A percentile compares a stretch with the other conserved stretches of the same genome.
phyloP scores from a whole-genome alignment of 2,797 vertebrate genomes.

The Euthynnus affinis region DNA sequence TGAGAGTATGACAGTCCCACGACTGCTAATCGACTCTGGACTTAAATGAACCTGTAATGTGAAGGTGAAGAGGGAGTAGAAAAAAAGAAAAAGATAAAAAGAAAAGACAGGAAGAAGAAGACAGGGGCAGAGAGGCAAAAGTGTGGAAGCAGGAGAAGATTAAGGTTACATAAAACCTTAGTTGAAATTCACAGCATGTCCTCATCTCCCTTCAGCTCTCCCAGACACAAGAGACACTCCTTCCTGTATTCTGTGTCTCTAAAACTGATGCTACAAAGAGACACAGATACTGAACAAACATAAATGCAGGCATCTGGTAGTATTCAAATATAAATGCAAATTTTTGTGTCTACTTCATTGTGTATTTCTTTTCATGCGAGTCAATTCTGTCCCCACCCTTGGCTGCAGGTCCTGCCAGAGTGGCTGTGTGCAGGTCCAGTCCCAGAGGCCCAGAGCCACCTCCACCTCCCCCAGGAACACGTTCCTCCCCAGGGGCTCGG shows the following conservation, averaged over 20 bases:
- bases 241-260: conserved; percentile 41
- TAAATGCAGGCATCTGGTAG: conserved; percentile 18
- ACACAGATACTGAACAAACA: conserved; percentile 38
- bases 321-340: conserved; percentile 14
- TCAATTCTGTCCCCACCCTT: conserved; percentile 83
- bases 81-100: conserved; percentile 19
- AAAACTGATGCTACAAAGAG: conserved; percentile 46
- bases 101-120: conserved; percentile 19
- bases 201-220: conserved; percentile 67
- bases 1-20: conserved; percentile 90
- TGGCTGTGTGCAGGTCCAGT: conserved; percentile 89
- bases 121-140: conserved; percentile 10
- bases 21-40: conserved; percentile 85
- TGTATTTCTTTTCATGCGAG: background rate
- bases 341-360: conserved; percentile 1
- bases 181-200: conserved; percentile 81
- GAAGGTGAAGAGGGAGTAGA: background rate
- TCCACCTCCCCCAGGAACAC: conserved; percentile 96
- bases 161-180: conserved; percentile 75
- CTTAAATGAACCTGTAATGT: conserved; percentile 83
- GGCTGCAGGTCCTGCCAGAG: conserved; percentile 92
- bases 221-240: conserved; percentile 60
- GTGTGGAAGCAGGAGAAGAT: conserved; percentile 53
- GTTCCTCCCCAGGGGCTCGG: conserved; percentile 91
- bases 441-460: conserved; percentile 89